A percentile compares a stretch with the other conserved stretches of the same genome.
These are phyloP conservation scores for Theretra japonica DNA, from an alignment of 2,888 invertebrate species.

Conservation along the genomic window DNA sequence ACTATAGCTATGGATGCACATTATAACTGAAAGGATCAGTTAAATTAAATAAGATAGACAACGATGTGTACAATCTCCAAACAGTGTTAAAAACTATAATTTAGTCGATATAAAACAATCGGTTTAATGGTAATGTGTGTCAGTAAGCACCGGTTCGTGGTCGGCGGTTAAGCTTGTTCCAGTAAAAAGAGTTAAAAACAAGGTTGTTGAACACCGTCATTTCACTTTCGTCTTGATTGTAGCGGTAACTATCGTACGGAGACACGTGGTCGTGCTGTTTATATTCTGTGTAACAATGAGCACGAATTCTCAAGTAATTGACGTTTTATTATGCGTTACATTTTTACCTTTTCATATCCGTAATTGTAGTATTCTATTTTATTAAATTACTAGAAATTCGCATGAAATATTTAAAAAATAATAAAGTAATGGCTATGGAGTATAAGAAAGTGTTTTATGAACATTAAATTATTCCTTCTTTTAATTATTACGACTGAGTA, in stretches of 20 bases:
- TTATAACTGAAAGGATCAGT: no score
- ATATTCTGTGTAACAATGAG: neutral
- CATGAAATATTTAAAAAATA: no score
- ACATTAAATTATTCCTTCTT: no score
- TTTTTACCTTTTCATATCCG: neutral
- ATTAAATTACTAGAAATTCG: no score
- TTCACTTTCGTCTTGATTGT: conserved; percentile 55
- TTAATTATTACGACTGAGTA: no score
- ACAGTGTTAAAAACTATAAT: neutral
- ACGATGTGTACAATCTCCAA: neutral
- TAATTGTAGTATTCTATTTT: neutral
- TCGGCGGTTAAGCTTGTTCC: conserved; percentile 13
- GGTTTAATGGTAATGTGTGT: neutral
- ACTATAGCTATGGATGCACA: no score
- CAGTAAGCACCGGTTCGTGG: conserved; percentile 11
- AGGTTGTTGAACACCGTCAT: conserved; percentile 42
- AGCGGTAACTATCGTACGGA: conserved; percentile 41
- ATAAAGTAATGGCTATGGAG: no score
- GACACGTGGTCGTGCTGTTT: conserved; percentile 22
- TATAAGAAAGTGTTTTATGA: no score
- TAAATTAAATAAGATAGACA: neutral
- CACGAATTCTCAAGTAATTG: neutral
- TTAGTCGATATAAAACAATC: neutral
- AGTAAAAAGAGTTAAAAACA: conserved; percentile 44
- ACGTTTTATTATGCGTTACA: neutral